Conservation (phyloP, 1,140 invertebrate species). For the Apis laboriosa region DNA sequence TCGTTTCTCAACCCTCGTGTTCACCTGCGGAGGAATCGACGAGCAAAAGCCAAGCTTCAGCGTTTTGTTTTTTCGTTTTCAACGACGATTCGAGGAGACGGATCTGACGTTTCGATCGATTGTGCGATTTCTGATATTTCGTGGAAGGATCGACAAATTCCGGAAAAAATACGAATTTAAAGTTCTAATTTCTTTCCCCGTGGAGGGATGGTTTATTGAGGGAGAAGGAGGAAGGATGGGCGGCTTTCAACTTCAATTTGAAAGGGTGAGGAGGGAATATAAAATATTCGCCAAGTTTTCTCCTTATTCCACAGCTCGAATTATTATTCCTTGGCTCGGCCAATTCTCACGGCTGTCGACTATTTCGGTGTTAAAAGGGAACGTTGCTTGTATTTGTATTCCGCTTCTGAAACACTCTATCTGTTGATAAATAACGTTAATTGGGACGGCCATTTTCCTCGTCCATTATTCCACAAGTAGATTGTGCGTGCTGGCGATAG, state of each 20-base stretch:
- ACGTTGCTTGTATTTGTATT: background rate
- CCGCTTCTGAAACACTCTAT: background rate
- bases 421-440: constrained; percentile 37
- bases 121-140: background rate
- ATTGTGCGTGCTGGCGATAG: background rate
- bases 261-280: background rate
- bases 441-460: constrained; percentile 19
- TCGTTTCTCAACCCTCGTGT: background rate
- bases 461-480: constrained; percentile 10
- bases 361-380: background rate
- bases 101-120: background rate
- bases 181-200: background rate
- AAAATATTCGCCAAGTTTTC: background rate
- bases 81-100: background rate
- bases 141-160: background rate
- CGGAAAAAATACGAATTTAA: background rate
- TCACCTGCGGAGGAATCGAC: background rate
- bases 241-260: too few relatives aligned
- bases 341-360: background rate
- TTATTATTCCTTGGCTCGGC: constrained; percentile 17
- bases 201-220: background rate
- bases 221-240: background rate
- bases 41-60: background rate
- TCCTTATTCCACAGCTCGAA: background rate
- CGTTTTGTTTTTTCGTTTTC: background rate